Evolutionary conservation across 2,888 invertebrate species (phyloP).

Genomic region (Calephelis perditalis): DNA sequence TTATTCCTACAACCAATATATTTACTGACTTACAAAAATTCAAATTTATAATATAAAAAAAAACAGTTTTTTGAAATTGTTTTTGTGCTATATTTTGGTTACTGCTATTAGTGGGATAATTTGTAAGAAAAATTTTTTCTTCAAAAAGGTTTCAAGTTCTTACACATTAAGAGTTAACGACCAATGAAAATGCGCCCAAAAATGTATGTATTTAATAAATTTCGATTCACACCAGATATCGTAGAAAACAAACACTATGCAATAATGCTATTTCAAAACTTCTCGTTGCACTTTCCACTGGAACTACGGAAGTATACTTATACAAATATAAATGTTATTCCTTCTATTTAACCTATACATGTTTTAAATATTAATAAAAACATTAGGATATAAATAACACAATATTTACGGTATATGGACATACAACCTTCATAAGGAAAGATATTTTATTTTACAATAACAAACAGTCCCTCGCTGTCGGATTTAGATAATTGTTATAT

Average conservation of each 20-base stretch:
- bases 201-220: not conserved
- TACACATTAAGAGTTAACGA: no score
- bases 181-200: no score
- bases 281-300: constrained; percentile 15
- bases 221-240: constrained; percentile 3
- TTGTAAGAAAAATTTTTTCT: no score
- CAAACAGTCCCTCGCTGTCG: constrained; percentile 42
- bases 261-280: constrained; percentile 1
- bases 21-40: no score
- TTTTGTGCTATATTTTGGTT: no score
- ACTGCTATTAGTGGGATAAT: no score
- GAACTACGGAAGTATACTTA: constrained; percentile 50
- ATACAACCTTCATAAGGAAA: constrained; percentile 73
- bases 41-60: no score
- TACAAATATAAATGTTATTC: constrained; percentile 52
- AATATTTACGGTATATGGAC: constrained; percentile 67
- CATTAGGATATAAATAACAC: constrained; percentile 68
- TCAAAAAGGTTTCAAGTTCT: no score
- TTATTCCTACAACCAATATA: no score
- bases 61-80: no score
- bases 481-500: constrained; percentile 26
- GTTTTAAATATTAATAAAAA: constrained; percentile 61
- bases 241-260: constrained; percentile 12
- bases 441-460: constrained; percentile 45
- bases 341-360: constrained; percentile 52